Conservation (phyloP, 2,797 vertebrate species). For the Cacajao melanocephalus region DNA sequence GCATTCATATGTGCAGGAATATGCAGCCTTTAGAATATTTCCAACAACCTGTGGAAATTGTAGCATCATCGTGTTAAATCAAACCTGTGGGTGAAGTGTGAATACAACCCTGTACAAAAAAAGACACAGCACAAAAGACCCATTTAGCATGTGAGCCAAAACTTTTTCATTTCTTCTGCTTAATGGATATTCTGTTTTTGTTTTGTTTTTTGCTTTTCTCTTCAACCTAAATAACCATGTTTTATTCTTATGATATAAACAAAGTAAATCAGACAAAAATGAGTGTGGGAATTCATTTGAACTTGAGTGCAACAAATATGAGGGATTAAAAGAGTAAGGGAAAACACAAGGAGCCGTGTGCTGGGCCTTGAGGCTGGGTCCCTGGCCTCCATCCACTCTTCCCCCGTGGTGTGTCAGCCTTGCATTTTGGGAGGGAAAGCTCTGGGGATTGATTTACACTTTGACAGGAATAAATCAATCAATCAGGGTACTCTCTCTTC, state of each 20-base stretch:
- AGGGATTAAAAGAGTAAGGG: background rate
- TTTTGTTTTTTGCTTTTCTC: background rate
- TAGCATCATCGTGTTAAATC: background rate
- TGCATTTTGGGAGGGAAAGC: background rate
- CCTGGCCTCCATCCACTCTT: background rate
- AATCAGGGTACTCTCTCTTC: background rate
- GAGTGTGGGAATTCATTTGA: background rate
- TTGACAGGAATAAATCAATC: background rate
- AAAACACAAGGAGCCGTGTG: fast-evolving
- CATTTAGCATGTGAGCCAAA: too few relatives aligned
- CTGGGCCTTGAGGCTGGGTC: background rate
- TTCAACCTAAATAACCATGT: background rate
- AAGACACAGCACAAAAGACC: background rate
- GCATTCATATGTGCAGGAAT: background rate
- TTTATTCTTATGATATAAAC: conserved; percentile 17
- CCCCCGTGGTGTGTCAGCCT: background rate
- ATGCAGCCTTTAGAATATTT: background rate
- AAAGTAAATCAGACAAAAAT: conserved; percentile 25
- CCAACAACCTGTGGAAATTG: background rate
- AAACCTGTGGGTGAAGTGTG: background rate
- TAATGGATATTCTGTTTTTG: background rate
- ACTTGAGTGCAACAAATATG: background rate
- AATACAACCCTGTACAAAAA: background rate
- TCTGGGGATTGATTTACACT: background rate
- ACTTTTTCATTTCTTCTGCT: background rate